Evolutionary conservation across 2,113 vertebrate species (phyloP).

Genomic region (Scolopax mira): DNA sequence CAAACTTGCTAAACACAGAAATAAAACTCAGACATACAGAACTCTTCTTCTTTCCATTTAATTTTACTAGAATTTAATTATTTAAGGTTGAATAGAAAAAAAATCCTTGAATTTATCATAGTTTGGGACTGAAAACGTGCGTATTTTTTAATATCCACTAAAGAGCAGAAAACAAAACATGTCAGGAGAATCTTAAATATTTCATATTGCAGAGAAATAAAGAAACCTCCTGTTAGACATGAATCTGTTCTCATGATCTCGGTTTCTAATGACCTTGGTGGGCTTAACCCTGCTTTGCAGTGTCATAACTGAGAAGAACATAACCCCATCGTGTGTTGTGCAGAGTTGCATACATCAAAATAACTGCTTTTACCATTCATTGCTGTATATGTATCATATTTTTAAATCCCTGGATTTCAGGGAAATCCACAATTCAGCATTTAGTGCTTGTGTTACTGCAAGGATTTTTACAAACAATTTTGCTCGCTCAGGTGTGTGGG

Average conservation of each 20-base stretch:
- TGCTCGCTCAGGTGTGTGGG: not conserved
- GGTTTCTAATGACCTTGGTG: not conserved
- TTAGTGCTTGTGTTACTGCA: rapidly evolving
- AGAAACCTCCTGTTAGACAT: not conserved
- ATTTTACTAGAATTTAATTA: not conserved
- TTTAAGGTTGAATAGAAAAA: not conserved
- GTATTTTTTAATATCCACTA: not conserved
- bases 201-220: not conserved
- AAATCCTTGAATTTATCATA: not conserved
- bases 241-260: not conserved
- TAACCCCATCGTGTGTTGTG: not conserved
- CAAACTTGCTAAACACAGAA: constrained; percentile 11
- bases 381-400: not conserved
- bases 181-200: not conserved
- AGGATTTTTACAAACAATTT: not conserved
- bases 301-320: not conserved
- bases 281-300: not conserved
- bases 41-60: not conserved
- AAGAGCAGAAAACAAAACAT: not conserved
- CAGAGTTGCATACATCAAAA: not conserved
- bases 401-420: not conserved
- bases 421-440: not conserved
- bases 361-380: not conserved
- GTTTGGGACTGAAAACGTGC: not conserved
- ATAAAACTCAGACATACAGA: not conserved